phyloP scores from a whole-genome alignment of 2,797 vertebrate species.

The Vipera ursinii region DNA sequence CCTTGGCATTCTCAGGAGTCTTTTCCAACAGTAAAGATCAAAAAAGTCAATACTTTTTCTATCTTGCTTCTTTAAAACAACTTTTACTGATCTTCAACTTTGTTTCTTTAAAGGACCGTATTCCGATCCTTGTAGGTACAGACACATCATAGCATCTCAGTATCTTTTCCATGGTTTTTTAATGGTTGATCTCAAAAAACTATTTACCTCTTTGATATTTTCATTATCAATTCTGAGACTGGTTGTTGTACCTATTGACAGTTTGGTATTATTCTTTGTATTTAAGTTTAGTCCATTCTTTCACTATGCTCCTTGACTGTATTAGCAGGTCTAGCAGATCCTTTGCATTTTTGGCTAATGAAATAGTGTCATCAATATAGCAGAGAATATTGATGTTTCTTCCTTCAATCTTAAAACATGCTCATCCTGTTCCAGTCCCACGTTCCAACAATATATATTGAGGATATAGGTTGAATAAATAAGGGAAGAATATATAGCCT shows the following conservation, averaged over 20 bases:
- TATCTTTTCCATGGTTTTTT: not conserved
- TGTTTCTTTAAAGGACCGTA: not conserved
- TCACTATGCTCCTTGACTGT: not conserved
- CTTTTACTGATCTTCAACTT: not conserved
- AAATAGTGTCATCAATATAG: no score
- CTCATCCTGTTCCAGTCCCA: no score
- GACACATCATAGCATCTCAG: not conserved
- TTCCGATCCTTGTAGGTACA: not conserved
- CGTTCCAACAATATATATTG: no score
- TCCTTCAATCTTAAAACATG: no score
- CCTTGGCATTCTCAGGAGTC: no score
- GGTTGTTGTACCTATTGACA: not conserved
- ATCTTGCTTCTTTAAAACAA: not conserved
- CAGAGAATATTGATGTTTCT: no score
- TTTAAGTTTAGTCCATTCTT: not conserved
- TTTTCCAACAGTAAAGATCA: no score
- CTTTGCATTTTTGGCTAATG: not conserved
- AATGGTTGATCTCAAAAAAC: not conserved
- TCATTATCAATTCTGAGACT: not conserved
- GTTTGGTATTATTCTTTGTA: not conserved
- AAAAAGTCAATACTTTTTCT: not conserved
- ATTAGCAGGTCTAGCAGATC: not conserved
- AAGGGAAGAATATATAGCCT: no score
- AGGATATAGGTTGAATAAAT: no score
- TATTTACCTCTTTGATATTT: not conserved